Conservation (phyloP, 2,113 vertebrate species). For the Neogobius melanostomus region DNA sequence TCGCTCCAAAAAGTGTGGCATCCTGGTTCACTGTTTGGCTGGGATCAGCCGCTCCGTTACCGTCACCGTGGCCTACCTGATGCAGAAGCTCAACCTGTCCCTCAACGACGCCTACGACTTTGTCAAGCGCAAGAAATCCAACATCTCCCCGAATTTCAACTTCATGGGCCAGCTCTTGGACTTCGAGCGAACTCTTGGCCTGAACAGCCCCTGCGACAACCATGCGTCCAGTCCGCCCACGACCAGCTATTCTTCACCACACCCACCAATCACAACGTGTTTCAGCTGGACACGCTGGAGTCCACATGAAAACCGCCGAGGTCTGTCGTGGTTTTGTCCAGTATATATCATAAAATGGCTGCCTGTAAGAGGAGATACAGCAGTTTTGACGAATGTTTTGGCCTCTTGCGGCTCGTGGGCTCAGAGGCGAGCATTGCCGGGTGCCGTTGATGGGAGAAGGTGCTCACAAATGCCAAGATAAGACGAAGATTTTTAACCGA, state of each 20-base stretch:
- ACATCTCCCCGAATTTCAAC: constrained; percentile 99
- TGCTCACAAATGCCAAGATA: constrained; percentile 42
- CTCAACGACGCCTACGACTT: constrained; percentile 98
- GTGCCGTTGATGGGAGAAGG: constrained; percentile 24
- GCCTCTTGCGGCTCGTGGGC: constrained; percentile 45
- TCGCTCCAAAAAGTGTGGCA: constrained; percentile 95
- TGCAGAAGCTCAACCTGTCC: constrained; percentile 99
- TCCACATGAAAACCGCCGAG: constrained; percentile 86
- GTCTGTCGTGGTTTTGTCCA: constrained; percentile 36
- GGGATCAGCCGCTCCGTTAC: constrained; percentile 98
- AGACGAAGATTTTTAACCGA: constrained; percentile 28
- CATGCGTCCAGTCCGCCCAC: constrained; percentile 74
- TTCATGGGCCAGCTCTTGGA: constrained; percentile 99
- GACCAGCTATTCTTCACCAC: constrained; percentile 98
- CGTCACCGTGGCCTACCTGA: constrained; percentile 98
- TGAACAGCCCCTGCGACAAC: constrained; percentile 96
- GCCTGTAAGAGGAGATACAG: constrained; percentile 38
- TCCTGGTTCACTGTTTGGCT: constrained; percentile 96
- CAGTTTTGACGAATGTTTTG: constrained; percentile 69
- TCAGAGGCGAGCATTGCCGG: constrained; percentile 38
- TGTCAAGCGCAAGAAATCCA: constrained; percentile 98
- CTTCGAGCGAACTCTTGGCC: constrained; percentile 97
- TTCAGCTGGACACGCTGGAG: constrained; percentile 94
- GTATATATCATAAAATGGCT: constrained; percentile 41
- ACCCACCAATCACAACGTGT: constrained; percentile 95